A percentile compares a stretch with the other conserved stretches of the same genome.
These are phyloP conservation scores for Arrhamphus sclerolepis DNA, from an alignment of 2,797 vertebrate genomes.

Conservation along the genomic window DNA sequence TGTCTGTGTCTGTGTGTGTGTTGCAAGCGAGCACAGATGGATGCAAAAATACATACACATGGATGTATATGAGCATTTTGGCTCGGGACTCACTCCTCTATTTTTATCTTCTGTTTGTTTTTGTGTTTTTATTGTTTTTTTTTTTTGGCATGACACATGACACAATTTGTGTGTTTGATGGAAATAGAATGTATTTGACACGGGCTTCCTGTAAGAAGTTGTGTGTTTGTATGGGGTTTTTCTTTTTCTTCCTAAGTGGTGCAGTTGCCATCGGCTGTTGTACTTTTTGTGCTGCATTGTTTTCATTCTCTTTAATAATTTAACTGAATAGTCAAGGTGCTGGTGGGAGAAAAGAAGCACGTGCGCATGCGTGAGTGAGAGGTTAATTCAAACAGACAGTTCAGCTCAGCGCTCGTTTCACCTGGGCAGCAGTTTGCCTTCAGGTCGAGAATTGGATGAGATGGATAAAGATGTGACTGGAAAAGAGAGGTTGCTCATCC, in stretches of 20 bases:
- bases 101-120: not conserved
- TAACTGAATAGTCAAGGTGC: slow-evolving; percentile 36
- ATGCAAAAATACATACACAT: not conserved
- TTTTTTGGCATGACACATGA: no score
- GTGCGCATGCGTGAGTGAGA: slow-evolving; percentile 1
- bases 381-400: slow-evolving; percentile 43
- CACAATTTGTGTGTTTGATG: slow-evolving; percentile 17
- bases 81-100: no score
- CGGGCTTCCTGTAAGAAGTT: slow-evolving; percentile 16
- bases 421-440: slow-evolving; percentile 28
- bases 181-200: slow-evolving; percentile 1
- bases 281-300: slow-evolving; percentile 31
- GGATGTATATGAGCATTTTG: not conserved
- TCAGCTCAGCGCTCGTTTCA: slow-evolving; percentile 36
- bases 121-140: no score
- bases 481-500: not conserved
- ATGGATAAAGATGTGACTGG: slow-evolving; percentile 12
- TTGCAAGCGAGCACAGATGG: not conserved
- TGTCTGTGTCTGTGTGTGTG: slow-evolving; percentile 31
- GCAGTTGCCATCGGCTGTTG: slow-evolving; percentile 16
- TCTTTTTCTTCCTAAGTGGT: slow-evolving; percentile 1
- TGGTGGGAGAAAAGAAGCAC: slow-evolving; percentile 12
- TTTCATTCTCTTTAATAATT: slow-evolving; percentile 60
- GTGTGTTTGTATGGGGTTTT: not conserved
- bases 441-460: slow-evolving; percentile 22